Base-by-base conservation (phyloP, 2,113 vertebrate species). In the Sakesphorus luctuosus region DNA sequence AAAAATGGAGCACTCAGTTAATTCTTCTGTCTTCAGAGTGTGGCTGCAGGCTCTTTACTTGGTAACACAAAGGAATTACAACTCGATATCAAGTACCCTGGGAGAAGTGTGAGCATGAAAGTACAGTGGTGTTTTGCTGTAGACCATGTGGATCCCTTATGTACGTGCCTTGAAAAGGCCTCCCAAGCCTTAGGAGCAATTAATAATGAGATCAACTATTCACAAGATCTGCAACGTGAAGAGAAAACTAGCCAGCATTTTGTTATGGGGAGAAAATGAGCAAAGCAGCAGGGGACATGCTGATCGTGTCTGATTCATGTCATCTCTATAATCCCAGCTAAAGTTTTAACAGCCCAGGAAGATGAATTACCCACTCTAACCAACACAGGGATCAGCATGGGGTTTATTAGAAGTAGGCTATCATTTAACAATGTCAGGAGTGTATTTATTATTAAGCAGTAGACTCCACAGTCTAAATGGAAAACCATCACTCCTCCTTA, bases 301-400 rank as follows among this genome's bases (percentile, higher is more conserved):
- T 96, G 96, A 93, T 97, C 31, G 14, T 89, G 91, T 89, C 97
- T 97, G 97, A 98, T 97, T 97, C 97, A 96, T 97, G 97, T 24
- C 59, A 13, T 96, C 96, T 96, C 91, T 96, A 47, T 96, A 96
- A 97, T 96, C 91, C 87, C 53, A 92, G 90, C 95, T 93, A 50
- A 59, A 53, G 78, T 93, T 93, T 77, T 87, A 95, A 86, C 61
- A 86, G 93, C 84, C 93, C 43, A 25, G 90, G 67, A 95, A 97
- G 97, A 97, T 92, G 35, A 62, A 98, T 98, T 93, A 87, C 92
- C 69, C 75, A 84, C 91, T 96, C 58, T 47, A 84, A 13, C 90
- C 6, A 82, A 89, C 78, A 94, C 79, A 83, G 9, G 28, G 92
- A 93, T 95, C 97, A 97, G 97, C 96, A 93, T 95, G 96, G 95